Conservation (phyloP, 2,888 invertebrate genomes). For the Leucophora obtusa region DNA sequence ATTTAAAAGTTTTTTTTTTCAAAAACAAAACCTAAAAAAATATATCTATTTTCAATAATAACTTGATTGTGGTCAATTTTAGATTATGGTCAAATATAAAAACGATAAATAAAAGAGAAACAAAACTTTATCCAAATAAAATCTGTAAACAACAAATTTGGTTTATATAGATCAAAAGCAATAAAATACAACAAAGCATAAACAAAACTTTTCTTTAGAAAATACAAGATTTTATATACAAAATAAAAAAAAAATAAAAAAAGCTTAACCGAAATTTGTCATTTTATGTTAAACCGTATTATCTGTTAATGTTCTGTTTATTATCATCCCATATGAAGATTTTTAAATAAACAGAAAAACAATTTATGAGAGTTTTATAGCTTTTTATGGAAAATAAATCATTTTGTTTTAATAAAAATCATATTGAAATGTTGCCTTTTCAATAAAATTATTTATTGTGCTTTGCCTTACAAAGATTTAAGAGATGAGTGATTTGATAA, state of each 20-base stretch:
- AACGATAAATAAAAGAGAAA: neutral
- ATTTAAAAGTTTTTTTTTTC: neutral
- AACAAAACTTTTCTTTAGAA: too few species aligned
- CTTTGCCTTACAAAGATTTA: conserved; percentile 26
- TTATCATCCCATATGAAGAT: conserved; percentile 30
- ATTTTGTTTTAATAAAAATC: neutral
- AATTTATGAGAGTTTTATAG: conserved; percentile 60
- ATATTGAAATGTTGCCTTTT: conserved; percentile 1
- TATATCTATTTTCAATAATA: neutral
- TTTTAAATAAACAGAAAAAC: conserved; percentile 34
- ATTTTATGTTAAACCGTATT: conserved; percentile 50
- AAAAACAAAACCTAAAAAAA: neutral
- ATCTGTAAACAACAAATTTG: neutral
- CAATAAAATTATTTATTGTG: conserved; percentile 5
- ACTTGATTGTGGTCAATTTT: neutral
- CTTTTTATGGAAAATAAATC: conserved; percentile 38
- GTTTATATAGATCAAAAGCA: neutral
- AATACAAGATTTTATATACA: neutral
- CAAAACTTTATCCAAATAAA: neutral
- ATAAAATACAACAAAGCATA: neutral
- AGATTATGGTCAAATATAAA: neutral
- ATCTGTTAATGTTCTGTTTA: conserved; percentile 63
- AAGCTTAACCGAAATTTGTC: conserved; percentile 35
- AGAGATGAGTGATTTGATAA: neutral
- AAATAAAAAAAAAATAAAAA: neutral